Conservation (phyloP, 1,140 invertebrate species). For the Ips nitidus region DNA sequence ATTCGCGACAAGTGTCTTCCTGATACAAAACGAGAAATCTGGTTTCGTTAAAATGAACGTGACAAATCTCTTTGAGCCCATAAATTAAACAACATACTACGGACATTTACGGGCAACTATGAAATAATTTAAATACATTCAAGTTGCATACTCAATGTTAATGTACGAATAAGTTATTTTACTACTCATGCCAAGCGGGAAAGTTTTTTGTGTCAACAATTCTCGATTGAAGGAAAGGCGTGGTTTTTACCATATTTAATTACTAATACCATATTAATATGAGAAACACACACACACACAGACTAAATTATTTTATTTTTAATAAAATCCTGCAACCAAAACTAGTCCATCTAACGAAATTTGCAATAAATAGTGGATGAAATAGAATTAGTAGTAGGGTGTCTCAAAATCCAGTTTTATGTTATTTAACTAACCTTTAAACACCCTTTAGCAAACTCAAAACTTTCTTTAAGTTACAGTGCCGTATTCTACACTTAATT, state of each 20-base stretch:
- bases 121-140: slow-evolving; percentile 21
- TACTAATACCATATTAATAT: not conserved
- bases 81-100: slow-evolving; percentile 9
- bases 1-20: slow-evolving; percentile 19
- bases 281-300: too few relatives aligned
- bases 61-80: slow-evolving; percentile 12
- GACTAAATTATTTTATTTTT: too few relatives aligned
- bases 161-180: slow-evolving; percentile 10
- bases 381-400: too few relatives aligned
- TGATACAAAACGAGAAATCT: not conserved
- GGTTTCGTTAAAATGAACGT: slow-evolving; percentile 13
- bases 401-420: too few relatives aligned
- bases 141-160: not conserved
- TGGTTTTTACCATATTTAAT: slow-evolving; percentile 21
- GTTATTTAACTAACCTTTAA: too few relatives aligned
- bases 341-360: too few relatives aligned
- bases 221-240: not conserved
- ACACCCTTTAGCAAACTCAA: too few relatives aligned
- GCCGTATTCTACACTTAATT: too few relatives aligned
- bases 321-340: too few relatives aligned
- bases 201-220: slow-evolving; percentile 7
- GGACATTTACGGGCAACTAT: slow-evolving; percentile 11
- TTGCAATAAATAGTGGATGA: too few relatives aligned
- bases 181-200: not conserved
- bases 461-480: too few relatives aligned